Evolutionary conservation across 1,140 invertebrate genomes (phyloP).

Genomic region (Globodera rostochiensis): DNA sequence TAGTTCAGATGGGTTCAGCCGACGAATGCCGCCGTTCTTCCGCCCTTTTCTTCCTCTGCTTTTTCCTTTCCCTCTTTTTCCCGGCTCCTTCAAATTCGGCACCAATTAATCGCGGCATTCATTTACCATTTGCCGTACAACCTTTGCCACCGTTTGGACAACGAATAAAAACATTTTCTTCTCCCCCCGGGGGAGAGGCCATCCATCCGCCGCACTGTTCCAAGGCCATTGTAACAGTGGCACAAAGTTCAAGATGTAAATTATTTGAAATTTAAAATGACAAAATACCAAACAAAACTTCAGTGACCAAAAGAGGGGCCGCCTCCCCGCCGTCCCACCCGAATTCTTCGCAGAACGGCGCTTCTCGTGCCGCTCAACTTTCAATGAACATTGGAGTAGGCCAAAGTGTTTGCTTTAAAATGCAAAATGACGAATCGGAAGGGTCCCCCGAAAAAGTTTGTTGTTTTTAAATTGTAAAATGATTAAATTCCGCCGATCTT

Average conservation of each 20-base stretch:
- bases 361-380: conserved; percentile 10
- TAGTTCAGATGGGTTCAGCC: too few relatives aligned
- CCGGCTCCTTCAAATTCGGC: background rate
- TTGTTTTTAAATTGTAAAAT: background rate
- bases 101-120: background rate
- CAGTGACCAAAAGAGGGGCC: conserved; percentile 31
- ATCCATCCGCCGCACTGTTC: conserved; percentile 46
- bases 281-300: conserved; percentile 11
- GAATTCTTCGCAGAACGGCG: background rate
- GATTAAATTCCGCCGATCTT: background rate
- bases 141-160: background rate
- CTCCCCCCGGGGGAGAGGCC: background rate
- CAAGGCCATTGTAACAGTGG: conserved; percentile 42
- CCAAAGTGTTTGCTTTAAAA: conserved; percentile 47
- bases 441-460: background rate
- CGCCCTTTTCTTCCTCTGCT: background rate
- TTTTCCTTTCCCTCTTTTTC: background rate
- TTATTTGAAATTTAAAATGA: background rate
- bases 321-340: background rate
- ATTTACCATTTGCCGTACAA: background rate
- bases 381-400: conserved; percentile 42
- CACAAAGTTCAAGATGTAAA: conserved; percentile 39
- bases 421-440: background rate
- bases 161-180: background rate
- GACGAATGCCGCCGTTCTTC: background rate